phyloP scores from a whole-genome alignment of 2,888 invertebrate genomes.

The Arrhopalites spinosus region DNA sequence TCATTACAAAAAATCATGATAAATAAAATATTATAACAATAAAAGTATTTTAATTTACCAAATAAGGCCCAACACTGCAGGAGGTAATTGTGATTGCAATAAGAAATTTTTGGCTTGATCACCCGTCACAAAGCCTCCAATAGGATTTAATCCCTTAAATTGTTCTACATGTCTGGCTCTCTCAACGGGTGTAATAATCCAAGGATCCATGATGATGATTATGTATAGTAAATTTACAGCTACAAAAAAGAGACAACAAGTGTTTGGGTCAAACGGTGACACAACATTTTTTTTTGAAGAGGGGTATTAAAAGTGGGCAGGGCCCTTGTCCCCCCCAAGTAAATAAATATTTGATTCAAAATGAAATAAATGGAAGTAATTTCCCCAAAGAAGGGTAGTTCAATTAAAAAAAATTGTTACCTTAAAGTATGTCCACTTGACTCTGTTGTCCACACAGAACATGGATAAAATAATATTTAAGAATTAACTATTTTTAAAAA shows the following conservation, averaged over 20 bases:
- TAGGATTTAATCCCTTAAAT: conserved; percentile 84
- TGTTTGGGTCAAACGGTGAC: background rate
- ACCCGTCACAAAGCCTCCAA: conserved; percentile 85
- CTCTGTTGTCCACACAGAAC: too few species aligned
- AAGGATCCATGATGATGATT: conserved; percentile 73
- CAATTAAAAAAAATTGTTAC: too few species aligned
- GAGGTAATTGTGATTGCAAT: conserved; percentile 88
- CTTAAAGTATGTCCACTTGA: too few species aligned
- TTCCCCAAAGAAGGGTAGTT: too few species aligned
- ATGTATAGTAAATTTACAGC: background rate
- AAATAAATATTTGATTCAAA: too few species aligned
- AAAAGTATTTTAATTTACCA: conserved; percentile 68
- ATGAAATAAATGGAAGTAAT: too few species aligned
- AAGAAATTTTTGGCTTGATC: conserved; percentile 93
- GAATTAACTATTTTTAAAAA: too few species aligned
- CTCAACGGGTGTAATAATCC: conserved; percentile 86
- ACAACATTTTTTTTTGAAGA: too few species aligned
- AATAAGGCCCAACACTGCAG: conserved; percentile 82
- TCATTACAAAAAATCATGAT: background rate
- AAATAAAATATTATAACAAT: background rate
- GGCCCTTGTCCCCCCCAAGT: too few species aligned
- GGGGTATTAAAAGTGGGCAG: too few species aligned
- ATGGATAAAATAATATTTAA: too few species aligned
- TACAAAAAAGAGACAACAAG: background rate
- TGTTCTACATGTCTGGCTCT: conserved; percentile 87